Percentiles rank a stretch among this genome's conserved stretches.
phyloP scores from a whole-genome alignment of 2,113 vertebrate genomes.

The human (Homo sapiens) region DNA sequence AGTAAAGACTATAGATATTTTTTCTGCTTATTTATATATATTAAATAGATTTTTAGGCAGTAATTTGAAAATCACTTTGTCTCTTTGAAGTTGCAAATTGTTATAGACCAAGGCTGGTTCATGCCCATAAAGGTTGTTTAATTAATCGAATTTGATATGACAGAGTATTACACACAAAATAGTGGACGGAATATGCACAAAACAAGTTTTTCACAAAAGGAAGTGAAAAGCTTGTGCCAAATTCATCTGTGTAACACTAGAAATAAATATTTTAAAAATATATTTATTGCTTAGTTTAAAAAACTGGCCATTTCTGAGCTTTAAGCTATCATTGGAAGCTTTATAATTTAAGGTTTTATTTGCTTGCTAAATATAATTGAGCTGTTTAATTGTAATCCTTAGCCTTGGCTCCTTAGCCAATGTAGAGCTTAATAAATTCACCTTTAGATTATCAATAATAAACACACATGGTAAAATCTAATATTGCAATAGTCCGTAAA shows the following conservation, averaged over 20 bases:
- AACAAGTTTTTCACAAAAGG: background rate
- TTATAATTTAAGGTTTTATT: background rate
- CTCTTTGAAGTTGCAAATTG: background rate
- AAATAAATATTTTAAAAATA: background rate
- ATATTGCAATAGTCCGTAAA: background rate
- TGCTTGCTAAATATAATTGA: background rate
- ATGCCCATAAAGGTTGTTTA: background rate
- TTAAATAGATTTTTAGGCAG: background rate
- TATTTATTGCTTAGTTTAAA: background rate
- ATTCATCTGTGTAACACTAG: background rate
- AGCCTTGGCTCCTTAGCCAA: conserved; percentile 11
- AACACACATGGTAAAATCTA: background rate
- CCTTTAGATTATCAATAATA: background rate
- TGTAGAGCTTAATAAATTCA: background rate
- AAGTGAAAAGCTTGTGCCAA: background rate
- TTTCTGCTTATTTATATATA: background rate
- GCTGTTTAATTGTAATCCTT: conserved; percentile 16
- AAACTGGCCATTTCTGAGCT: background rate
- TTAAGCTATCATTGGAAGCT: background rate
- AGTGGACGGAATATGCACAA: background rate
- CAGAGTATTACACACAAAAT: background rate
- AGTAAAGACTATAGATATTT: background rate
- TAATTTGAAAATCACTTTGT: background rate
- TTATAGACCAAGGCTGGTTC: background rate
- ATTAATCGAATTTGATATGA: background rate